A percentile compares a stretch with the other conserved stretches of the same genome.
These are phyloP conservation scores for Danio tinwini DNA, from an alignment of 2,797 vertebrate species.

Conservation along the genomic window DNA sequence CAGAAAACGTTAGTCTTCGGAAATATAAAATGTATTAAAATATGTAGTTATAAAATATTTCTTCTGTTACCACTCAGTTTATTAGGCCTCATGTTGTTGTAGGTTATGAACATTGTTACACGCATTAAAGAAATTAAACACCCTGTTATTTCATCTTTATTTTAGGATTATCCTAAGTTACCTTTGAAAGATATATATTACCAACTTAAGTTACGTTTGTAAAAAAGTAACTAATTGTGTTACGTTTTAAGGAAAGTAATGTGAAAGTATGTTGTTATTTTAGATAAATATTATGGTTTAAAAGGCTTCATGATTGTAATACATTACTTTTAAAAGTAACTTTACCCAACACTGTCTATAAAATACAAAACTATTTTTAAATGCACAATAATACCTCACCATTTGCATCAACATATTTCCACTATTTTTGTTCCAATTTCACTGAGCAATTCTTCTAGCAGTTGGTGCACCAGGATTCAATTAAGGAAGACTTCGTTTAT, in stretches of 20 bases:
- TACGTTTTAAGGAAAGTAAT: too few relatives aligned
- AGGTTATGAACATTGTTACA: neutral
- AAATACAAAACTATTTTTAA: constrained; percentile 2
- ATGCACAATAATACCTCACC: constrained; percentile 33
- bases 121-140: constrained; percentile 2
- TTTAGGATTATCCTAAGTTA: too few relatives aligned
- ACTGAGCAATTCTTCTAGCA: constrained; percentile 30
- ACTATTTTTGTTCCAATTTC: constrained; percentile 4
- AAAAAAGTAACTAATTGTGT: too few relatives aligned
- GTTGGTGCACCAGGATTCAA: neutral
- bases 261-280: too few relatives aligned
- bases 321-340: too few relatives aligned
- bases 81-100: neutral
- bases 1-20: neutral
- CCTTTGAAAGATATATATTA: too few relatives aligned
- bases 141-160: neutral
- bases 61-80: neutral
- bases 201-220: too few relatives aligned
- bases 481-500: neutral
- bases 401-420: neutral
- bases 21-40: neutral
- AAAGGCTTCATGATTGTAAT: too few relatives aligned
- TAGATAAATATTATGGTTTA: too few relatives aligned
- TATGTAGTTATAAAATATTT: neutral
- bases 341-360: too few relatives aligned